Base-by-base conservation (phyloP, 2,113 vertebrate genomes). In the Hippopotamus amphibius region DNA sequence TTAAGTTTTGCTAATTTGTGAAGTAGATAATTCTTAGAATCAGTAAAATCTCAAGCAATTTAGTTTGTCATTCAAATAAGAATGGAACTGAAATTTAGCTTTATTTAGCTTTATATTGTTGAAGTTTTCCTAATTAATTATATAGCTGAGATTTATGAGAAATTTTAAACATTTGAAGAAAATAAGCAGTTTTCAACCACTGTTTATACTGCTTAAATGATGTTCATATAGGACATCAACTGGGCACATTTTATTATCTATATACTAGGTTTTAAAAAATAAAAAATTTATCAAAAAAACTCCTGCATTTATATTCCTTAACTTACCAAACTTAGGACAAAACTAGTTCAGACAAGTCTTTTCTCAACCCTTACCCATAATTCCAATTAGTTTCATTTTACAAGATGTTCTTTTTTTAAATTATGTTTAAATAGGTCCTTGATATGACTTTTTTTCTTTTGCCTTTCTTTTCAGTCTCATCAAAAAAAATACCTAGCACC, bases 341-440 rank as follows among this genome's bases (percentile, higher is more conserved):
- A 30, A 68, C 19, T 84, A 68, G 13, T 69, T 50, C 43, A 85
- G 53, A 83, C 17, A 90, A 82, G 50, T 50, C 22, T 24, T 77
- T 37, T 55, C 57, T 87, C 28, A 80, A 2, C 43, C n/a, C 19
- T 88, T 83, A 41, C 9, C 46, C 16, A 57, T 46, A 15, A 48
- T 96, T 88, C 48, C 48, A 88, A 3, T 93, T 90, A 68, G 46
- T 76, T 97, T 85, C 16, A 46, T 90, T 96, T 95, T 95, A 50
- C 17, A 81, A 68, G 17, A 81, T 96, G 84, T 28, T 81, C 7
- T 86, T 24, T 76, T 66, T 83, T 72, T 69, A 92, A 94, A 94
- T 94, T 91, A 57, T 88, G 6, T 88, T 7, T 94, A 55, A 86
- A 87, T 93, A 85, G 50, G 5, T 17, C 80, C 48, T 79, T 84